Conservation (phyloP, 2,113 vertebrate genomes). For the Conger conger region DNA sequence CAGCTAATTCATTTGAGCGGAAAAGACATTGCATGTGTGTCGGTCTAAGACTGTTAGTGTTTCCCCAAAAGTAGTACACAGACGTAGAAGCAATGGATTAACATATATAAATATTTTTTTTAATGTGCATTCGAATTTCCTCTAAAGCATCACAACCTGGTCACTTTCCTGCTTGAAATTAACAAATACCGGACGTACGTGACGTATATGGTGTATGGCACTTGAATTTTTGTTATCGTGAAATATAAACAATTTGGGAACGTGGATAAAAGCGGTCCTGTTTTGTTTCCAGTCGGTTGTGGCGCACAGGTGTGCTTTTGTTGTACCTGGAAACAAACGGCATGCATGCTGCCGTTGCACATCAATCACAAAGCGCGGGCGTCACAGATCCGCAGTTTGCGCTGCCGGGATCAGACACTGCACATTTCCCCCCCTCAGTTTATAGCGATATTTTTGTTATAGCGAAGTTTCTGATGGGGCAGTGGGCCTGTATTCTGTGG, state of each 20-base stretch:
- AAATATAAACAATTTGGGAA: neutral
- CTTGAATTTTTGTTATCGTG: too few species aligned
- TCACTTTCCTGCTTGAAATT: neutral
- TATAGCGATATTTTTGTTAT: neutral
- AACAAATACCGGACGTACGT: neutral
- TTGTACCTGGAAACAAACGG: neutral
- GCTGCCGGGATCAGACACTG: neutral
- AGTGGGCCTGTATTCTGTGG: neutral
- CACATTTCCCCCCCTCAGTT: neutral
- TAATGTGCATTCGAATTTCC: neutral
- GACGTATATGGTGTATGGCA: too few species aligned
- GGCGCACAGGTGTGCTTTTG: neutral
- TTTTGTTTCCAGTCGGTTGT: neutral
- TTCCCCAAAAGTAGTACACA: neutral
- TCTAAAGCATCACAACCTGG: neutral
- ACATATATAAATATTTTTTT: neutral
- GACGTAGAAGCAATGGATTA: neutral
- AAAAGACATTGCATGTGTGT: neutral
- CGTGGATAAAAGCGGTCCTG: neutral
- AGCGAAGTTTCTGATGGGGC: neutral
- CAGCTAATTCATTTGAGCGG: neutral
- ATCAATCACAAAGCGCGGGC: neutral
- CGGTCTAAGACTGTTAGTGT: neutral
- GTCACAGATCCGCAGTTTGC: neutral
- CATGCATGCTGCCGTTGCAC: neutral